Conservation (phyloP, 2,888 invertebrate species). For the Drosophila histrio region DNA sequence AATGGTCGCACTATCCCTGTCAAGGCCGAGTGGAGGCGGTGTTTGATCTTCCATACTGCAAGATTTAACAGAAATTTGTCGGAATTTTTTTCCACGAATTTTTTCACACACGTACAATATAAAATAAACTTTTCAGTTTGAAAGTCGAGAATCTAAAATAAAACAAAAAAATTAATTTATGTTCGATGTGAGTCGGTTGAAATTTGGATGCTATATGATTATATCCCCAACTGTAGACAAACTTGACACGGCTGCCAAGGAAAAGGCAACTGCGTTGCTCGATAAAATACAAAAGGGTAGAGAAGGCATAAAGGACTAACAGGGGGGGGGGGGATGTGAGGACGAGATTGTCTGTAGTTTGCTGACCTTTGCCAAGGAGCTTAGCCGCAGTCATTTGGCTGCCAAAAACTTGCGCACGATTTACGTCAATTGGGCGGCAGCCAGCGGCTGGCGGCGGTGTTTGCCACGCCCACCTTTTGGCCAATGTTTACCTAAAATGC, state of each 20-base stretch:
- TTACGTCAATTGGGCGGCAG: conserved; percentile 75
- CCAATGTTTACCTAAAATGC: conserved; percentile 74
- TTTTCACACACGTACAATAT: background rate
- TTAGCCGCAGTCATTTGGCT: conserved; percentile 66
- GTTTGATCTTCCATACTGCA: conserved; percentile 29
- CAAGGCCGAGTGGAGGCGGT: background rate
- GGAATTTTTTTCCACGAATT: background rate
- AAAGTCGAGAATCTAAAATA: background rate
- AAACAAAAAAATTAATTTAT: background rate
- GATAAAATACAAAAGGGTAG: background rate
- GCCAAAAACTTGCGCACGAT: conserved; percentile 75
- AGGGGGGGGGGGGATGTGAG: background rate
- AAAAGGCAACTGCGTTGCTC: conserved; percentile 28
- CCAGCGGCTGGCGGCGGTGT: conserved; percentile 48
- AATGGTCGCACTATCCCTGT: background rate
- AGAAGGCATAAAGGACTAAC: too few relatives aligned
- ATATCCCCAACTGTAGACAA: background rate
- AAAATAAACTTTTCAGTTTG: background rate
- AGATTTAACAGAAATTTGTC: background rate
- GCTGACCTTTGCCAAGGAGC: conserved; percentile 65
- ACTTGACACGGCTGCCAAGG: background rate
- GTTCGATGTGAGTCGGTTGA: background rate
- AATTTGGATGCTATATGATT: conserved; percentile 21
- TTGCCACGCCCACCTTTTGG: conserved; percentile 30
- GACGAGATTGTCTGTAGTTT: conserved; percentile 26